Base-by-base conservation (phyloP, 2,797 vertebrate genomes). In the Anas georgica region DNA sequence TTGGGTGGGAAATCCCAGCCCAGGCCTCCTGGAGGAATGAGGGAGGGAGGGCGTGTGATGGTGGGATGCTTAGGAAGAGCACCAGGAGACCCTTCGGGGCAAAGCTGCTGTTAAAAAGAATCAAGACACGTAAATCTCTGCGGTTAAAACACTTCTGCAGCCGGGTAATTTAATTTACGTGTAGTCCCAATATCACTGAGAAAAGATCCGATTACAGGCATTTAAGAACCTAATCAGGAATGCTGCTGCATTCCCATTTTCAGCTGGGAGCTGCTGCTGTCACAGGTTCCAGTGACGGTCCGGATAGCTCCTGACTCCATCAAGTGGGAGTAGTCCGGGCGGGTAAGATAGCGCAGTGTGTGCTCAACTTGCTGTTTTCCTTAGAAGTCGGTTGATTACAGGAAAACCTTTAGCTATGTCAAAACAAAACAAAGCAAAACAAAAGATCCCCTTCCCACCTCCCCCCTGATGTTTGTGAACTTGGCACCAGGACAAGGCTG, bases 381-480 rank as follows among this genome's bases (percentile, higher is more conserved):
- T 79, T 55, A 80, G 78, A 73, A 80, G 63, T 21, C 1, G 5
- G 29, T 76, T 88, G 86, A 86, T 80, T 84, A 54, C 78, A 92
- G 92, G 86, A 93, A 90, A 86, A 76, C 33, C 45, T 94, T 91
- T n/a, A 62, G 45, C 63, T 62, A 22, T 86, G 84, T 83, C 86
- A 83, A 46, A 90, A 7, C 62, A 83, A 76, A 90, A 54, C 58
- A 68, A 70, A 72, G 74, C 56, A 79, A 88, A 83, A 81, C 73
- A 63, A 80, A 80, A 91, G 66, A 37, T 69, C 20, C 41, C 37
- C 66, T 86, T 55, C 77, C 37, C 68, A 55, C 23, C 62, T 78
- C 54, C 79, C 62, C 31, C 80, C 59, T 16, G 67, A 15, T 3
- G 5, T 62, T 81, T 35, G 8, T 90, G 69, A 81, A 62, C 73